A percentile compares a stretch with the other conserved stretches of the same genome.
phyloP scores from a whole-genome alignment of 2,113 vertebrate genomes.

The Platanista minor region DNA sequence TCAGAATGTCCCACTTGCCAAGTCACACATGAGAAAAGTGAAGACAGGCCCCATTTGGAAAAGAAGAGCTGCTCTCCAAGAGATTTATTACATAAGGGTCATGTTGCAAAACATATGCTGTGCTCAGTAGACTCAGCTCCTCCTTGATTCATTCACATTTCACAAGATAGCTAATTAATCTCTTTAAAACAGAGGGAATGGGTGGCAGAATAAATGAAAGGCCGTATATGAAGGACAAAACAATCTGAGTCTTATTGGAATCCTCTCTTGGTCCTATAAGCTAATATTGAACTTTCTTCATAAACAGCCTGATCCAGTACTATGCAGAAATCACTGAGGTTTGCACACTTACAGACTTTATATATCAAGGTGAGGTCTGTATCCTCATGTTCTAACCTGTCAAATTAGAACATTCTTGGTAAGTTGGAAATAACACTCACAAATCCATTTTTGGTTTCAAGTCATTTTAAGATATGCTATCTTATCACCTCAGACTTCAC shows the following conservation, averaged over 20 bases:
- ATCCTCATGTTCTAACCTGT: neutral
- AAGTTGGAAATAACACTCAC: neutral
- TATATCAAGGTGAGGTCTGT: neutral
- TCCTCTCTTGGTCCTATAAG: constrained; percentile 2
- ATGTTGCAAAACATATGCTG: constrained; percentile 27
- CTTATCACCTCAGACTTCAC: constrained; percentile 54
- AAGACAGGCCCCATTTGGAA: constrained; percentile 63
- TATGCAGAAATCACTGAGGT: neutral
- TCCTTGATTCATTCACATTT: constrained; percentile 48
- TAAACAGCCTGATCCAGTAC: neutral
- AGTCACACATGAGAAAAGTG: constrained; percentile 59
- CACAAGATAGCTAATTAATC: neutral
- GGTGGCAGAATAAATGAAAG: neutral
- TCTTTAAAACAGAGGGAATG: neutral
- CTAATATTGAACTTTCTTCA: neutral
- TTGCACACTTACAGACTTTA: neutral
- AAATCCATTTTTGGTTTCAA: constrained; percentile 54
- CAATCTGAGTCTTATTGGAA: neutral
- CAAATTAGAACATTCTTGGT: neutral
- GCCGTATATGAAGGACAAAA: neutral
- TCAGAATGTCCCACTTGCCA: constrained; percentile 57
- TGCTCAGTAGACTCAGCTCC: neutral
- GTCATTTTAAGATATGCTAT: constrained; percentile 58
- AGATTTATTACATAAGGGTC: constrained; percentile 65
- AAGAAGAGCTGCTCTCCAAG: constrained; percentile 52